A percentile compares a stretch with the other conserved stretches of the same genome.
Conservation (phyloP, 2,888 invertebrate genomes). For the Drosophila borborema region DNA sequence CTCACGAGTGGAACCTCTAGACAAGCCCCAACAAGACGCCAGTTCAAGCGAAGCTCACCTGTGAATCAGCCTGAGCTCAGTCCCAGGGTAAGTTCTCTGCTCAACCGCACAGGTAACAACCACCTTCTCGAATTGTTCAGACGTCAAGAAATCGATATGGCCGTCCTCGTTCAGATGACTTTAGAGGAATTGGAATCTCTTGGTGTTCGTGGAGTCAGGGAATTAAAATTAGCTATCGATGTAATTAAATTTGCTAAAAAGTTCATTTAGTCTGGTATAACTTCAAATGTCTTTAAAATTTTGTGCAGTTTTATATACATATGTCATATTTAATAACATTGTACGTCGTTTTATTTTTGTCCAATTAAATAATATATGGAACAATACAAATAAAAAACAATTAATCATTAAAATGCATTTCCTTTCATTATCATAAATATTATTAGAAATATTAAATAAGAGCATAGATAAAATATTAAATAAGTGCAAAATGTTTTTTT, state of each 20-base stretch:
- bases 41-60: slow-evolving; percentile 58
- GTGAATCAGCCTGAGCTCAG: slow-evolving; percentile 62
- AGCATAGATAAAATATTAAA: no score
- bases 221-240: slow-evolving; percentile 59
- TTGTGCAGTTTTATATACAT: slow-evolving; percentile 6
- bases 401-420: not conserved
- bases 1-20: not conserved
- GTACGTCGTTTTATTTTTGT: not conserved
- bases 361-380: not conserved
- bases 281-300: slow-evolving; percentile 6
- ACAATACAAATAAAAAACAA: not conserved
- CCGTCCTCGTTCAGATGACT: slow-evolving; percentile 65
- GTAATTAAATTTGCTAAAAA: slow-evolving; percentile 61
- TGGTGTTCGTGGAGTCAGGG: slow-evolving; percentile 68
- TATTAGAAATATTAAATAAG: no score
- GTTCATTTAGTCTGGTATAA: slow-evolving; percentile 40
- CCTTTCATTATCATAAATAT: no score
- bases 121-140: slow-evolving; percentile 72
- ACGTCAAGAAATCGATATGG: slow-evolving; percentile 76
- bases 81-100: slow-evolving; percentile 60
- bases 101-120: slow-evolving; percentile 63
- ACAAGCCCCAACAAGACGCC: not conserved
- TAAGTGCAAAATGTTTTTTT: no score
- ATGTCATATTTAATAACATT: slow-evolving; percentile 9
- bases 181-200: slow-evolving; percentile 67